These are phyloP conservation scores for Drosophila mettleri DNA, from an alignment of 2,888 invertebrate genomes.

Conservation along the genomic window DNA sequence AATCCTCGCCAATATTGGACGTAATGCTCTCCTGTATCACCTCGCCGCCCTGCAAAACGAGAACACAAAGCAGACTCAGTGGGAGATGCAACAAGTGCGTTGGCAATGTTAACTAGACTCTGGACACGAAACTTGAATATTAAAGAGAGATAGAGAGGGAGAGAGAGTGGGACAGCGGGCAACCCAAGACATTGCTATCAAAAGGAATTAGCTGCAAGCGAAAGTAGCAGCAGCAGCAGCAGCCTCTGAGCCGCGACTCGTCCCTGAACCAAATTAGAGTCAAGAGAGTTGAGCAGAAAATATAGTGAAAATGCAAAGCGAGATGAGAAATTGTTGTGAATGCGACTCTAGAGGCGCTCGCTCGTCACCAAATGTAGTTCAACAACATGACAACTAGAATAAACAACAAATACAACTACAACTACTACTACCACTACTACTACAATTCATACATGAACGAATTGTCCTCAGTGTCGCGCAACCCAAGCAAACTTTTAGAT, in stretches of 20 bases:
- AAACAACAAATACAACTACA: conserved; percentile 17
- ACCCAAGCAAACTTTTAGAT: conserved; percentile 25
- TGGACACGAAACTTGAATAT: conserved; percentile 55
- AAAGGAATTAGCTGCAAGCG: conserved; percentile 66
- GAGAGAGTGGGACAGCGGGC: conserved; percentile 26
- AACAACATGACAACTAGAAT: conserved; percentile 59
- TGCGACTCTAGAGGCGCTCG: conserved; percentile 24
- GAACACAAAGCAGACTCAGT: neutral
- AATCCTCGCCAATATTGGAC: conserved; percentile 95
- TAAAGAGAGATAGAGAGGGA: conserved; percentile 40
- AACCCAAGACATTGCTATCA: conserved; percentile 34
- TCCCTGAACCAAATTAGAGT: conserved; percentile 79
- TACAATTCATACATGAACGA: conserved; percentile 8
- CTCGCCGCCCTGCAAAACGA: conserved; percentile 92
- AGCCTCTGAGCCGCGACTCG: conserved; percentile 34
- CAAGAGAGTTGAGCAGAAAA: conserved; percentile 62
- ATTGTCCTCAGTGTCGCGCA: conserved; percentile 11
- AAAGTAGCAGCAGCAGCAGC: conserved; percentile 25
- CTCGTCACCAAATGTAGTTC: conserved; percentile 64
- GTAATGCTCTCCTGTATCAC: conserved; percentile 96
- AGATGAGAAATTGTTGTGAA: conserved; percentile 40
- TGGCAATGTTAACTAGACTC: conserved; percentile 20
- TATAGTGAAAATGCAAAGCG: conserved; percentile 38
- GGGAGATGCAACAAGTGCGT: conserved; percentile 61
- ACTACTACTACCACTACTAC: conserved; percentile 8